These are phyloP conservation scores for Troilus luridus DNA, from an alignment of 2,888 invertebrate genomes.

Conservation along the genomic window DNA sequence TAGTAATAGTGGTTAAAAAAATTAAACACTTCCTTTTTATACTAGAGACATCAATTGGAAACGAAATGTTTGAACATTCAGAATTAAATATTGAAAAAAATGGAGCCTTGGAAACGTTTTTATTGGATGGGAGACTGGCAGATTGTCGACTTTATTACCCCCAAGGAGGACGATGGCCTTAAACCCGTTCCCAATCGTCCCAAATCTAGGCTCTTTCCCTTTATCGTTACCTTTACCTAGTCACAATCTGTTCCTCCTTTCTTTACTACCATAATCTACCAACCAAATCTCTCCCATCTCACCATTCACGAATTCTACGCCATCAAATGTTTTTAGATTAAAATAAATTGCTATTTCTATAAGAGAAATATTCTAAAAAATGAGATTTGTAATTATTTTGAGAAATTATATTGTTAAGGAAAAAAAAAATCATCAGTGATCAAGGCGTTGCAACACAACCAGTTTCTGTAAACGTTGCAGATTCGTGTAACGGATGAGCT, in stretches of 20 bases:
- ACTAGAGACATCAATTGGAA: background rate
- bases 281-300: background rate
- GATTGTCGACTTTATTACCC: background rate
- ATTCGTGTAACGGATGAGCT: too few relatives aligned
- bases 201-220: conserved; percentile 23
- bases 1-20: background rate
- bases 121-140: background rate
- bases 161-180: background rate
- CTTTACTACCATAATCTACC: conserved; percentile 24
- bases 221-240: background rate
- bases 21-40: background rate
- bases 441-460: too few relatives aligned
- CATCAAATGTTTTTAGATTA: background rate
- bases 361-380: too few relatives aligned
- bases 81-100: background rate
- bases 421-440: too few relatives aligned
- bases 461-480: too few relatives aligned
- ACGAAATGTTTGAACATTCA: background rate
- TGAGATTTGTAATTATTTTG: too few relatives aligned
- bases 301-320: background rate
- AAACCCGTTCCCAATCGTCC: background rate
- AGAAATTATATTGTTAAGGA: too few relatives aligned
- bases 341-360: background rate
- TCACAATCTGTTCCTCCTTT: background rate
- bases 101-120: background rate